Conservation (phyloP, 2,113 vertebrate genomes). For the Zeus faber region DNA sequence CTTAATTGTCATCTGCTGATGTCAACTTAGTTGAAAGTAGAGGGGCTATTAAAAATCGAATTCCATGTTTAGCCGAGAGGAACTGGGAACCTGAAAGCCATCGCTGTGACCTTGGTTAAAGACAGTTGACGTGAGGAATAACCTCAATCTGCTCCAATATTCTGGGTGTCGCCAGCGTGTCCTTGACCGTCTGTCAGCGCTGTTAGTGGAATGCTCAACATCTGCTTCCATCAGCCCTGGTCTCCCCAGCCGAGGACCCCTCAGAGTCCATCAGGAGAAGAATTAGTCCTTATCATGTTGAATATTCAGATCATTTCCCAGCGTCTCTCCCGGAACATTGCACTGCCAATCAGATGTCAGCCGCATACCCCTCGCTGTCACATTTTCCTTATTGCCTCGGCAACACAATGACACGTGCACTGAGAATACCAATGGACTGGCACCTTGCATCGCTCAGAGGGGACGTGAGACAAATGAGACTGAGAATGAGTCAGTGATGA, state of each 20-base stretch:
- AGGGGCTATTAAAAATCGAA: too few relatives aligned
- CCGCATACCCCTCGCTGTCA: conserved; percentile 31
- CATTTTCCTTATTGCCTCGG: conserved; percentile 28
- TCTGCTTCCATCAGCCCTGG: conserved; percentile 32
- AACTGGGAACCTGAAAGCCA: too few relatives aligned
- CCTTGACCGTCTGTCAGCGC: conserved; percentile 15
- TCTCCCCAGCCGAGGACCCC: conserved; percentile 23
- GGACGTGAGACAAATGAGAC: conserved; percentile 25
- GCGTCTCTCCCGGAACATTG: conserved; percentile 41
- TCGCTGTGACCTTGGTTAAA: too few relatives aligned
- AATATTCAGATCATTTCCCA: conserved; percentile 57
- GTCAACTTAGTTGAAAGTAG: too few relatives aligned
- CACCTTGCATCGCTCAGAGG: conserved; percentile 29
- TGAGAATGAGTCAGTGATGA: conserved; percentile 28
- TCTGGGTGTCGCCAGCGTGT: conserved; percentile 9
- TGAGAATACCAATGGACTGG: conserved; percentile 45
- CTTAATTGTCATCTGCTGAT: too few relatives aligned
- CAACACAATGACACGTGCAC: conserved; percentile 34
- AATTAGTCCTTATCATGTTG: conserved; percentile 42
- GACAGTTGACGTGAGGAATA: conserved; percentile 11
- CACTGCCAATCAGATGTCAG: conserved; percentile 57
- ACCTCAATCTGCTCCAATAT: conserved; percentile 3
- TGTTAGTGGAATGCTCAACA: conserved; percentile 30
- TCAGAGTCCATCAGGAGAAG: conserved; percentile 21
- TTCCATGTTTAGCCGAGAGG: too few relatives aligned